Evolutionary conservation across 2,888 invertebrate species (phyloP).

Genomic region (Xestoiulus laeticollis): DNA sequence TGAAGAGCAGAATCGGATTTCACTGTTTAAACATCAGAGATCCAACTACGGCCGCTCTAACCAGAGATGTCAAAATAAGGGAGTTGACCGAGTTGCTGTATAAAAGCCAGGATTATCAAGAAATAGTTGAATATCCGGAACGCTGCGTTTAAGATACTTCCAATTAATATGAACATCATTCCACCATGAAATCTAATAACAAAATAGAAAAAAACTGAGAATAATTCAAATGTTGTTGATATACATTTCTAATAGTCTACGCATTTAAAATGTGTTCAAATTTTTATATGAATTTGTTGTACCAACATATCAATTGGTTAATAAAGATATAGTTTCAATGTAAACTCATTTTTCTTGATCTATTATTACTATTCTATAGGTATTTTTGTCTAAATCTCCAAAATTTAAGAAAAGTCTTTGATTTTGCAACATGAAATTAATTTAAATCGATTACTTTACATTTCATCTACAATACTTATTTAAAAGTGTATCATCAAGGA

Average conservation of each 20-base stretch:
- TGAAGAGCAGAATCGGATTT: conserved; percentile 50
- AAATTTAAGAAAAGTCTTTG: too few species aligned
- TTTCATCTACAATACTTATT: too few species aligned
- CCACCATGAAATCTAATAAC: conserved; percentile 30
- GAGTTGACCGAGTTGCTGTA: conserved; percentile 48
- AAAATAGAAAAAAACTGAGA: not conserved
- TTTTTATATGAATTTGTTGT: not conserved
- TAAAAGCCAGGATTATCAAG: conserved; percentile 53
- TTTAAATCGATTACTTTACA: too few species aligned
- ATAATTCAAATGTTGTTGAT: conserved; percentile 8
- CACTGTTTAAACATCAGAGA: conserved; percentile 53
- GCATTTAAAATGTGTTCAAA: conserved; percentile 30
- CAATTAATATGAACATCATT: not conserved
- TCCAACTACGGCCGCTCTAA: not conserved
- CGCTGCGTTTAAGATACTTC: conserved; percentile 48
- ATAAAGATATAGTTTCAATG: conserved; percentile 14
- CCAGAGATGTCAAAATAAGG: conserved; percentile 40
- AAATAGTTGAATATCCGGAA: conserved; percentile 52
- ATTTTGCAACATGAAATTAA: too few species aligned
- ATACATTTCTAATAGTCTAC: not conserved
- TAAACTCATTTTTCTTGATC: not conserved
- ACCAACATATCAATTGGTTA: not conserved
- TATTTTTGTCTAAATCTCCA: too few species aligned
- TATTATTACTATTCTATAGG: not conserved
- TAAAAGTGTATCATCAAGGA: too few species aligned